These are phyloP conservation scores for Chinchilla lanigera DNA, from an alignment of 2,113 vertebrate genomes.

Conservation along the genomic window DNA sequence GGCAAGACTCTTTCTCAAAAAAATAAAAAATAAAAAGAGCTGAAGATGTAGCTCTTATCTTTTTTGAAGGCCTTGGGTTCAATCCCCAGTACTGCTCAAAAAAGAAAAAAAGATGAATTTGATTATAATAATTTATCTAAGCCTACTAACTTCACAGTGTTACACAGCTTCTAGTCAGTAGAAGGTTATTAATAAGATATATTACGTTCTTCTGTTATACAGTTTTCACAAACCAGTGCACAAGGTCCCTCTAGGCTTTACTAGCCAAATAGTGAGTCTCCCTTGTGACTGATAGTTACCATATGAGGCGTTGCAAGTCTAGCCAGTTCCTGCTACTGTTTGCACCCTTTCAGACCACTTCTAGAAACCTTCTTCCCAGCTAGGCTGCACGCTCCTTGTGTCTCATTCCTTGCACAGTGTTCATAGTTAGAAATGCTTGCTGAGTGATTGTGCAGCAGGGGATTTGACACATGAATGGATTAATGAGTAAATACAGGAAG, in stretches of 20 bases:
- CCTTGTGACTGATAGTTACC: not conserved
- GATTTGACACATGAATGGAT: not conserved
- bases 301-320: not conserved
- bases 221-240: not conserved
- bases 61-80: not conserved
- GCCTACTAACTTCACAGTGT: slow-evolving; percentile 5
- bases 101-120: not conserved
- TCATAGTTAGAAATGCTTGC: slow-evolving; percentile 5
- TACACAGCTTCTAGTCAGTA: not conserved
- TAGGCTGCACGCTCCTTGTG: not conserved
- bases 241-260: not conserved
- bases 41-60: not conserved
- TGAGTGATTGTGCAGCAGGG: not conserved
- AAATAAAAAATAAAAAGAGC: not conserved
- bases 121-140: slow-evolving; percentile 9
- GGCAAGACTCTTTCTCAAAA: not conserved
- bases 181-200: not conserved
- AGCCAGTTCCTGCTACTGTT: not conserved
- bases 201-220: not conserved
- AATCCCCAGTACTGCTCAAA: not conserved
- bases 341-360: not conserved
- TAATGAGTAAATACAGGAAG: not conserved
- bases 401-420: not conserved
- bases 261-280: not conserved
- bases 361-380: not conserved